Percentiles rank a stretch among this genome's conserved stretches.
Evolutionary conservation across 2,888 invertebrate species (phyloP).

Genomic region (Clunio marinus): DNA sequence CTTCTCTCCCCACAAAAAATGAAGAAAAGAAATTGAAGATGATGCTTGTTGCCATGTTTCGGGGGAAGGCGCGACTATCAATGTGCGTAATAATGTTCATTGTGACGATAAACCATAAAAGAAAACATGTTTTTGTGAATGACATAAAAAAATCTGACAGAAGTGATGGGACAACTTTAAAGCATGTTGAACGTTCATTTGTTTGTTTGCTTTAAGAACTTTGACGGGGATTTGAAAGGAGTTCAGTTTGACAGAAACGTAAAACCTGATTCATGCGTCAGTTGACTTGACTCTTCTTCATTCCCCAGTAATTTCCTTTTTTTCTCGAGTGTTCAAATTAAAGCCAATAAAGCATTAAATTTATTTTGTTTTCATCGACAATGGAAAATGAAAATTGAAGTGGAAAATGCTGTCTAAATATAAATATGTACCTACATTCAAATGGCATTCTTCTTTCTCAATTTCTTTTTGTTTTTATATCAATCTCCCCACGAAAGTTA

Average conservation of each 20-base stretch:
- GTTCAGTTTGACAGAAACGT: too few species aligned
- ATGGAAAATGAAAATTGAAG: conserved; percentile 19
- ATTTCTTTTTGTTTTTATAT: neutral
- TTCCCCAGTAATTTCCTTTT: neutral
- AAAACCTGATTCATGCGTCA: neutral
- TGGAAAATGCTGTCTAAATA: conserved; percentile 25
- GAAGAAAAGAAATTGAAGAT: too few species aligned
- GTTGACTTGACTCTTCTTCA: neutral
- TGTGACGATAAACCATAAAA: conserved; percentile 21
- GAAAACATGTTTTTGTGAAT: conserved; percentile 18
- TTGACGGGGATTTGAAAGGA: too few species aligned
- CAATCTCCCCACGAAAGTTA: neutral
- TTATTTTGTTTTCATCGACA: conserved; percentile 31
- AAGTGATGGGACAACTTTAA: conserved; percentile 5
- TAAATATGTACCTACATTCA: neutral
- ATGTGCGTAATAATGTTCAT: neutral
- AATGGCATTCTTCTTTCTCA: neutral
- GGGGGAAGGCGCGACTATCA: neutral
- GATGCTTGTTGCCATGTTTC: neutral
- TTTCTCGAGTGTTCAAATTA: conserved; percentile 8
- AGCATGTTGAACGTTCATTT: neutral
- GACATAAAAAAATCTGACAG: neutral
- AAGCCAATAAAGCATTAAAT: conserved; percentile 33
- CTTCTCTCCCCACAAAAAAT: conserved; percentile 4
- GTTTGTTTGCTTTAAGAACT: too few species aligned